These are phyloP conservation scores for Sebastolobus alascanus DNA, from an alignment of 2,797 vertebrate genomes.

Conservation along the genomic window DNA sequence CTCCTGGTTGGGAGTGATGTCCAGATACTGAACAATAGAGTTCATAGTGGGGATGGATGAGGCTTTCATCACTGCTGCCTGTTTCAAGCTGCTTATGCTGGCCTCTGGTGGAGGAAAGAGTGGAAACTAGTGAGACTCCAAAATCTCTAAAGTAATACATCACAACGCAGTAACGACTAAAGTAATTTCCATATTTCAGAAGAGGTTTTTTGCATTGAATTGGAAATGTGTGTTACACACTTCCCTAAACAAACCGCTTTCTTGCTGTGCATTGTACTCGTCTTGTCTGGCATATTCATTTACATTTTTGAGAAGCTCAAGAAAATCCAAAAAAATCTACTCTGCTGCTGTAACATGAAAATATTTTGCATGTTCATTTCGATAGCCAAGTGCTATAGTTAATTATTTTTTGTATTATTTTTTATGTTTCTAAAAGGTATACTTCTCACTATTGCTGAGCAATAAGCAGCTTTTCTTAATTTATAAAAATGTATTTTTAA, in stretches of 20 bases:
- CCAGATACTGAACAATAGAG: conserved; percentile 94
- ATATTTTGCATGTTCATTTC: neutral
- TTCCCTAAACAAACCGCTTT: neutral
- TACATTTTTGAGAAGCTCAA: neutral
- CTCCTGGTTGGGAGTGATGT: conserved; percentile 95
- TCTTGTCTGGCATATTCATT: neutral
- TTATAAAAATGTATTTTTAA: neutral
- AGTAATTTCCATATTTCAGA: neutral
- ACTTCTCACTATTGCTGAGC: neutral
- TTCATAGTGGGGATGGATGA: conserved; percentile 93
- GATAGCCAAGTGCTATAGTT: neutral
- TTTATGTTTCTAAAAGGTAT: neutral
- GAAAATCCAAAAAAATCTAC: neutral
- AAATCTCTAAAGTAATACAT: neutral
- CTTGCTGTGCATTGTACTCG: neutral
- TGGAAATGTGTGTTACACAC: neutral
- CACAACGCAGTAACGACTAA: neutral
- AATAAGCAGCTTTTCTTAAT: neutral
- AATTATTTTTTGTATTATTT: neutral
- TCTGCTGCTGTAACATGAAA: neutral
- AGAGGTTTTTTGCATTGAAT: accelerated
- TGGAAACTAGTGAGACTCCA: neutral
- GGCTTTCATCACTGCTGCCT: conserved; percentile 94
- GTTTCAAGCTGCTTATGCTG: conserved; percentile 96
- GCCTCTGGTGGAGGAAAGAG: conserved; percentile 85